These are phyloP conservation scores for Coilia nasus DNA, from an alignment of 2,797 vertebrate species.

Conservation along the genomic window DNA sequence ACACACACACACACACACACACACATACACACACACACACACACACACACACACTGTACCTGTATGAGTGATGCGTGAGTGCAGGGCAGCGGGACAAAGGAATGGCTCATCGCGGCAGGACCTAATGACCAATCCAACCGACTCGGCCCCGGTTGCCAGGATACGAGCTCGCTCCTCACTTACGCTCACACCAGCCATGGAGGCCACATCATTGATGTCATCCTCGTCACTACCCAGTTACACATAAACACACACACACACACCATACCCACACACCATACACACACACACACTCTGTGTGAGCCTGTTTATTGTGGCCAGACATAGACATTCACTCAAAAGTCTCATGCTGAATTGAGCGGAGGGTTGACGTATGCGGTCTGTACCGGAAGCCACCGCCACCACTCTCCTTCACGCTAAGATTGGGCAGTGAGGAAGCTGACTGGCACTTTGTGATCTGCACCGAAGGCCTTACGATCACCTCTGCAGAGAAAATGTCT, in stretches of 20 bases:
- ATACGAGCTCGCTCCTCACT: slow-evolving; percentile 80
- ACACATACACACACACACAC: slow-evolving; percentile 31
- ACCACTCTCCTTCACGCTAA: slow-evolving; percentile 59
- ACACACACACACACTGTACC: slow-evolving; percentile 70
- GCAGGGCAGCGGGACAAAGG: slow-evolving; percentile 74
- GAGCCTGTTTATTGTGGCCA: neutral
- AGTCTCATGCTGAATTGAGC: neutral
- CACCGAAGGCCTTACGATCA: neutral
- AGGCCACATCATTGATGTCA: slow-evolving; percentile 87
- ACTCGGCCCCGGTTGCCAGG: slow-evolving; percentile 73
- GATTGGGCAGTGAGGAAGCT: slow-evolving; percentile 23
- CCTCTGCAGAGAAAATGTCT: neutral
- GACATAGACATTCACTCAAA: neutral
- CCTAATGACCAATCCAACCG: slow-evolving; percentile 80
- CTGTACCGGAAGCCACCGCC: slow-evolving; percentile 69
- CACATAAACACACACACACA: neutral
- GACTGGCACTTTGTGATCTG: slow-evolving; percentile 31
- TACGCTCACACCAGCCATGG: slow-evolving; percentile 85
- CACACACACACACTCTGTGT: neutral
- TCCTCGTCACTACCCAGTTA: slow-evolving; percentile 78
- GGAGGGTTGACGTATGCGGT: slow-evolving; percentile 34
- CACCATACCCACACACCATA: neutral
- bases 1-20: slow-evolving; percentile 69
- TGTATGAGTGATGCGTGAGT: slow-evolving; percentile 79
- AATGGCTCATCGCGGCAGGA: slow-evolving; percentile 90